phyloP scores from a whole-genome alignment of 2,113 vertebrate species.

The Ammodytes dubius region DNA sequence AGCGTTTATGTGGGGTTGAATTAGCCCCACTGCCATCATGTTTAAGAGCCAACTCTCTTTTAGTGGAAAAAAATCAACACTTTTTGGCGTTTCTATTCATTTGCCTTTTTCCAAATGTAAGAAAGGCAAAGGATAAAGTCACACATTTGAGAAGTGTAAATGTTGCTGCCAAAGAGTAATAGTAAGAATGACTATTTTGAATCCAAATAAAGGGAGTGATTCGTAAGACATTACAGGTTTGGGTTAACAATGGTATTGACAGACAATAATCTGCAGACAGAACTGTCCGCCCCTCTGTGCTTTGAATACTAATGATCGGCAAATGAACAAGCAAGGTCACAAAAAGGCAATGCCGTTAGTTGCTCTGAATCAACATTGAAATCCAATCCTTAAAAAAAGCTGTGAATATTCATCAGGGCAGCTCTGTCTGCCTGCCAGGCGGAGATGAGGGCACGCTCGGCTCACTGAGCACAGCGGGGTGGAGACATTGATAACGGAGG shows the following conservation, averaged over 20 bases:
- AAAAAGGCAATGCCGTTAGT: background rate
- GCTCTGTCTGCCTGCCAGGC: constrained; percentile 10
- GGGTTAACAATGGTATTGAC: background rate
- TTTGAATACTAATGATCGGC: constrained; percentile 30
- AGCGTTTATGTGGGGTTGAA: background rate
- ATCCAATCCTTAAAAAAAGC: background rate
- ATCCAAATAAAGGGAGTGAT: background rate
- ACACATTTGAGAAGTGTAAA: background rate
- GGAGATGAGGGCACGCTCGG: background rate
- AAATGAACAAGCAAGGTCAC: constrained; percentile 21
- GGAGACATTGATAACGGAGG: constrained; percentile 5
- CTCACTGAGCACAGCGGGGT: constrained; percentile 24
- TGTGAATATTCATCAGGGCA: constrained; percentile 57
- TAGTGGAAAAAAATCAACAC: background rate
- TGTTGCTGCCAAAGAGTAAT: background rate
- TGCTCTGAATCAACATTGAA: constrained; percentile 22
- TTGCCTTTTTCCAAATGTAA: background rate
- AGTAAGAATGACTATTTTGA: background rate
- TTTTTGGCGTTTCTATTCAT: background rate
- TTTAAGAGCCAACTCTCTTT: background rate
- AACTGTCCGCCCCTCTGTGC: background rate
- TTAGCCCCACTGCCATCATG: background rate
- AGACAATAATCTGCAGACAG: background rate
- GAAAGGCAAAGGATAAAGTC: background rate
- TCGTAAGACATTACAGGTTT: background rate